These are phyloP conservation scores for Pogonus chalceus DNA, from an alignment of 1,140 invertebrate genomes.

Conservation along the genomic window DNA sequence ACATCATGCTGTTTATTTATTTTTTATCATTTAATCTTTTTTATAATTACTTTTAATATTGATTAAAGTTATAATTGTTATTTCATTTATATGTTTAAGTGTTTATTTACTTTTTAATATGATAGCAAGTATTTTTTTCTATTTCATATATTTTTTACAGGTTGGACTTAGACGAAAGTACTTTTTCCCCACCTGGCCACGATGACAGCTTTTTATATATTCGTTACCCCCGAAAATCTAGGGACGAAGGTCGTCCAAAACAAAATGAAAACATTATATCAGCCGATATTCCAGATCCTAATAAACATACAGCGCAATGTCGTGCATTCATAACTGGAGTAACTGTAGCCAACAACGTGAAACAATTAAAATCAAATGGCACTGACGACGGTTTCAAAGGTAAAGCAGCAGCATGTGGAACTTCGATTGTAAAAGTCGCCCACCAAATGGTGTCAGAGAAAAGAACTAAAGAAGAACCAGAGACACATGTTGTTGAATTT, in stretches of 20 bases:
- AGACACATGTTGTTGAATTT: conserved; percentile 18
- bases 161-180: conserved; percentile 53
- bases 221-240: conserved; percentile 41
- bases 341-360: conserved; percentile 29
- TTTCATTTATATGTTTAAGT: too few species aligned
- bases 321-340: conserved; percentile 23
- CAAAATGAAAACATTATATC: conserved; percentile 8
- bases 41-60: too few species aligned
- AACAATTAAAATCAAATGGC: conserved; percentile 45
- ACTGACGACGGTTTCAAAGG: conserved; percentile 60
- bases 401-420: conserved; percentile 56
- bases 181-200: conserved; percentile 56
- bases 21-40: too few species aligned
- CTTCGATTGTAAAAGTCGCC: conserved; percentile 59
- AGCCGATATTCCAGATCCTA: conserved; percentile 11
- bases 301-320: conserved; percentile 17
- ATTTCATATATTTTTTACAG: conserved; percentile 37
- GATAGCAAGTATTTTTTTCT: not conserved
- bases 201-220: conserved; percentile 62
- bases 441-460: conserved; percentile 56
- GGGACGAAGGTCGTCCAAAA: conserved; percentile 11
- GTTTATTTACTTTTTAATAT: too few species aligned
- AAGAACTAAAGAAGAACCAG: conserved; percentile 24
- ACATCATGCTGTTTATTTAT: too few species aligned
- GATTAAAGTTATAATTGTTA: too few species aligned